Evolutionary conservation across 2,797 vertebrate genomes (phyloP).

Genomic region (Leontopithecus rosalia): DNA sequence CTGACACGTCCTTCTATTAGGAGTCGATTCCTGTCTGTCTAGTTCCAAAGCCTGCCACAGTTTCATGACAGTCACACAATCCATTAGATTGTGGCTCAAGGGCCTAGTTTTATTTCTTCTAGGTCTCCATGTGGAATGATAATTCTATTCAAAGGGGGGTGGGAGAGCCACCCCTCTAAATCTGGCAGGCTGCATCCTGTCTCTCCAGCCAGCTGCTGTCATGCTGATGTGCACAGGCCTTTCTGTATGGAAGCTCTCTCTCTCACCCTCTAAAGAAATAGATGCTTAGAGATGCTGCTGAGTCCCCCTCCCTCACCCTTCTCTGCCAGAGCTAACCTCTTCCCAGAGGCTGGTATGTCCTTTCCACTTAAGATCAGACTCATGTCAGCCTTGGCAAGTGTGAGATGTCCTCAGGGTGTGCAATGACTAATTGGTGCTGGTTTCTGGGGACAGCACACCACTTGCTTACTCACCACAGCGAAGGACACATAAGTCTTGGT

Average conservation of each 20-base stretch:
- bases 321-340: not conserved
- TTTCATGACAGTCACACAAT: not conserved
- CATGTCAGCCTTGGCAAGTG: not conserved
- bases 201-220: not conserved
- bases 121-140: not conserved
- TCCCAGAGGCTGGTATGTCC: not conserved
- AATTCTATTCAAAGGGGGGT: not conserved
- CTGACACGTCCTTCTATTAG: not conserved
- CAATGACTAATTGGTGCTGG: slow-evolving; percentile 36
- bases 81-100: not conserved
- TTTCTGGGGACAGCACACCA: slow-evolving; percentile 62
- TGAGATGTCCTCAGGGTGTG: slow-evolving; percentile 9
- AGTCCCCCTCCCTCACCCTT: not conserved
- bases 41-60: not conserved
- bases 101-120: not conserved
- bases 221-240: not conserved
- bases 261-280: not conserved
- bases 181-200: not conserved
- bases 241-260: not conserved
- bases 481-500: slow-evolving; percentile 79
- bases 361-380: slow-evolving; percentile 6
- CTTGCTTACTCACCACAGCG: slow-evolving; percentile 57
- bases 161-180: not conserved
- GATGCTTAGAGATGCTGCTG: not conserved
- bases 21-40: not conserved